Conservation (phyloP, 2,888 invertebrate genomes). For the Pseudoips prasinana region DNA sequence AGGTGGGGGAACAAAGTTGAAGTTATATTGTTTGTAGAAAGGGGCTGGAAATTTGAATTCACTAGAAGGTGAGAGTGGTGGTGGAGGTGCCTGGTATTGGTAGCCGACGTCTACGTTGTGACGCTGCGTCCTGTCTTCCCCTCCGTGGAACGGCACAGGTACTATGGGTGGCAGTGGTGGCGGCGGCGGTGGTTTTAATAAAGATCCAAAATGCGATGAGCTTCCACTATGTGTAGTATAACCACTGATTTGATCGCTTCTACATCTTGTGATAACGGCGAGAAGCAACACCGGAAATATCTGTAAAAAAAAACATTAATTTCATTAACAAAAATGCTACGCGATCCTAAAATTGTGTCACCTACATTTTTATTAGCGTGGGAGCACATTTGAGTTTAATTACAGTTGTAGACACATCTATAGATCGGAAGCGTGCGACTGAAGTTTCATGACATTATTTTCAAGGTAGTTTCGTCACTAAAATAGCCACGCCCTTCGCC, state of each 20-base stretch:
- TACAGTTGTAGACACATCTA: no score
- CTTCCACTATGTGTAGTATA: constrained; percentile 47
- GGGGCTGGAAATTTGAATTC: constrained; percentile 73
- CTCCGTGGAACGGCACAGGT: constrained; percentile 68
- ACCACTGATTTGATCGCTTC: constrained; percentile 50
- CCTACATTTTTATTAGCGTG: no score
- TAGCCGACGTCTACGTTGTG: constrained; percentile 61
- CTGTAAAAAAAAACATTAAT: constrained; percentile 39
- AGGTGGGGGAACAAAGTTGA: constrained; percentile 71
- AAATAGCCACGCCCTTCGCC: no score
- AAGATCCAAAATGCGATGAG: constrained; percentile 58
- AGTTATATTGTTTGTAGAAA: constrained; percentile 74
- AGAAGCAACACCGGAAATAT: constrained; percentile 57
- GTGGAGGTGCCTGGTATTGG: constrained; percentile 56
- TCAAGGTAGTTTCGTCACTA: no score
- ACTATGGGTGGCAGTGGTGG: constrained; percentile 54
- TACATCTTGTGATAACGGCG: constrained; percentile 48
- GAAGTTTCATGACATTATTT: no score
- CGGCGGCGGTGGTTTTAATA: constrained; percentile 71
- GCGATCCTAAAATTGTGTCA: no score
- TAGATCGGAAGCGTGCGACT: no score
- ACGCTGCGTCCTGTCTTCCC: constrained; percentile 51
- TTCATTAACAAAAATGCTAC: no score
- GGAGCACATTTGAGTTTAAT: no score
- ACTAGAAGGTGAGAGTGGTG: constrained; percentile 42